These are phyloP conservation scores for Selenia dentaria DNA, from an alignment of 2,888 invertebrate genomes.

Conservation along the genomic window DNA sequence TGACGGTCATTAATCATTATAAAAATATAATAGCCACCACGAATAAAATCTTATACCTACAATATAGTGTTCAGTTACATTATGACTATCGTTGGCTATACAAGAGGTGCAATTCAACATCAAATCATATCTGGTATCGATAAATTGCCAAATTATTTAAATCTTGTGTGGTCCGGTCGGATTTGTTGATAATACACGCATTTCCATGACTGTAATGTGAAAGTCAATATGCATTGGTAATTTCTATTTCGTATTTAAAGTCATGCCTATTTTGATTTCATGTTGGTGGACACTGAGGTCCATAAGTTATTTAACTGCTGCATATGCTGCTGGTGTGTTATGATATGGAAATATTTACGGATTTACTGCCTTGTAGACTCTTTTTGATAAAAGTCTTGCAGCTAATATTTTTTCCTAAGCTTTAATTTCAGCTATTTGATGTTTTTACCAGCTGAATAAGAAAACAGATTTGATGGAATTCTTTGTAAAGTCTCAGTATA, in stretches of 20 bases:
- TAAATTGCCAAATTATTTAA: constrained; percentile 71
- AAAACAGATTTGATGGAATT: no score
- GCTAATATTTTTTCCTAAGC: no score
- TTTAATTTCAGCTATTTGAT: no score
- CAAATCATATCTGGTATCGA: constrained; percentile 59
- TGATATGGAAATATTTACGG: constrained; percentile 7
- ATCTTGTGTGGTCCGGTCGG: constrained; percentile 52
- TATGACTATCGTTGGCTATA: constrained; percentile 44
- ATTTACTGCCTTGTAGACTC: constrained; percentile 2
- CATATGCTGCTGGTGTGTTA: constrained; percentile 11
- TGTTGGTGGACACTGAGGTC: constrained; percentile 6
- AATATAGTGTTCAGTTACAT: constrained; percentile 49
- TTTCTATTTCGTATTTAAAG: constrained; percentile 25
- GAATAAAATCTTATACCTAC: constrained; percentile 52
- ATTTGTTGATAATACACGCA: constrained; percentile 38
- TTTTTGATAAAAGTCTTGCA: no score
- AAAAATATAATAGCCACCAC: constrained; percentile 53
- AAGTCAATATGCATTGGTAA: constrained; percentile 36
- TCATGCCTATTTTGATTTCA: constrained; percentile 29
- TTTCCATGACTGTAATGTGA: constrained; percentile 35
- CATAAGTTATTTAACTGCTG: constrained; percentile 9
- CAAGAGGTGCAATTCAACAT: constrained; percentile 50
- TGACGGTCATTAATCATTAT: constrained; percentile 56
- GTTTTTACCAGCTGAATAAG: no score
- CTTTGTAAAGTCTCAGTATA: no score